Percentiles rank a stretch among this genome's conserved stretches.
Evolutionary conservation across 2,113 vertebrate species (phyloP).

Genomic region (Nestor notabilis): DNA sequence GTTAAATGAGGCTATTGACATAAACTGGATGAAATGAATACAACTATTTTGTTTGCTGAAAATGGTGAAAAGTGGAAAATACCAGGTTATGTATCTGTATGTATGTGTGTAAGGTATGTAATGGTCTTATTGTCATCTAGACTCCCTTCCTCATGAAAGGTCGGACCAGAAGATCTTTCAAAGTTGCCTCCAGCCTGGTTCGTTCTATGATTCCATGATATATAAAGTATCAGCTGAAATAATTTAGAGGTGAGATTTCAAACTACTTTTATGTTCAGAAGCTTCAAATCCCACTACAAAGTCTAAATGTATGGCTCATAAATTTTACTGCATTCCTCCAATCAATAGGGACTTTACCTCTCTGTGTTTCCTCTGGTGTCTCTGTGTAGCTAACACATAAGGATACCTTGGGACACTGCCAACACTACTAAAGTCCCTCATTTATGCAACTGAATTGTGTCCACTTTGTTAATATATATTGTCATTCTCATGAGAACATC

Average conservation of each 20-base stretch:
- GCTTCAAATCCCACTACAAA: background rate
- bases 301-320: background rate
- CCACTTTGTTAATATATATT: background rate
- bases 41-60: background rate
- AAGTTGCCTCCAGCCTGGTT: background rate
- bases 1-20: background rate
- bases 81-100: background rate
- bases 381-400: background rate
- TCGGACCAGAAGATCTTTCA: background rate
- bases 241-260: background rate
- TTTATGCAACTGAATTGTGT: background rate
- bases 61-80: background rate
- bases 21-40: background rate
- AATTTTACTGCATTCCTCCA: background rate
- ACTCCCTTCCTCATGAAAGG: background rate
- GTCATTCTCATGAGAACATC: background rate
- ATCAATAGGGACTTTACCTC: background rate
- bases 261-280: background rate
- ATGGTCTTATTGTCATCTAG: background rate
- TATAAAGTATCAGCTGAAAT: background rate
- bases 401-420: background rate
- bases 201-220: background rate
- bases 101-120: background rate
- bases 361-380: background rate
- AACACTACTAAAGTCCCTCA: background rate